Evolutionary conservation across 2,113 vertebrate genomes (phyloP).

Genomic region (Octodon degus): DNA sequence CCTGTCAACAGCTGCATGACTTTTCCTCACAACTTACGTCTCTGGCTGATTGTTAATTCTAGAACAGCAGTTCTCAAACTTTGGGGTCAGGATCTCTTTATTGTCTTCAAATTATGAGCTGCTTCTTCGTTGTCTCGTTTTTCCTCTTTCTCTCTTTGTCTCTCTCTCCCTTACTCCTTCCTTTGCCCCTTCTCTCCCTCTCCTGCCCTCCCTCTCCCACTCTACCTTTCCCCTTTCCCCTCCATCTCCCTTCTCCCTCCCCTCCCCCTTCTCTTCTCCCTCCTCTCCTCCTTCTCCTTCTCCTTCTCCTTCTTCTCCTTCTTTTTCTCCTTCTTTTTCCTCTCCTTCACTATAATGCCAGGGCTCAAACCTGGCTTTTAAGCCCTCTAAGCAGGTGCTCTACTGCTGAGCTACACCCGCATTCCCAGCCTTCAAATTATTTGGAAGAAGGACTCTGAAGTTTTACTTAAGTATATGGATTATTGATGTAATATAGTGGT

Average conservation of each 20-base stretch:
- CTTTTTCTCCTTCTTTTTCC: too few species aligned
- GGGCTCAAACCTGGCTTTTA: neutral
- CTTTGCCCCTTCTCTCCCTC: too few species aligned
- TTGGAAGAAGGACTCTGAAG: neutral
- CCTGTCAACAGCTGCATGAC: neutral
- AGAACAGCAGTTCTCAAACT: neutral
- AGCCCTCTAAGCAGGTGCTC: neutral
- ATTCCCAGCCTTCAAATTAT: neutral
- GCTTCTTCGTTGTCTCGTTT: neutral
- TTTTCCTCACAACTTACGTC: too few species aligned
- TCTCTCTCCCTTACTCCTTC: too few species aligned
- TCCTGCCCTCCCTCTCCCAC: too few species aligned
- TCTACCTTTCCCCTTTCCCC: too few species aligned
- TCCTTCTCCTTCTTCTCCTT: too few species aligned
- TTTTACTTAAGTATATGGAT: neutral
- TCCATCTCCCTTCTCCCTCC: too few species aligned
- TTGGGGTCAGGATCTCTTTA: neutral
- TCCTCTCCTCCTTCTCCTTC: too few species aligned
- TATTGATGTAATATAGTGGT: too few species aligned
- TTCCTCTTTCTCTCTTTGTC: neutral
- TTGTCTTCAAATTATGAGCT: neutral
- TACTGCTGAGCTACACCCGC: too few species aligned
- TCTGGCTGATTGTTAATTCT: neutral
- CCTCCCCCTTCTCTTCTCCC: fast-evolving
- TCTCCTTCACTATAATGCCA: neutral